phyloP scores from a whole-genome alignment of 1,140 invertebrate genomes.

The Zaprionus inermis region DNA sequence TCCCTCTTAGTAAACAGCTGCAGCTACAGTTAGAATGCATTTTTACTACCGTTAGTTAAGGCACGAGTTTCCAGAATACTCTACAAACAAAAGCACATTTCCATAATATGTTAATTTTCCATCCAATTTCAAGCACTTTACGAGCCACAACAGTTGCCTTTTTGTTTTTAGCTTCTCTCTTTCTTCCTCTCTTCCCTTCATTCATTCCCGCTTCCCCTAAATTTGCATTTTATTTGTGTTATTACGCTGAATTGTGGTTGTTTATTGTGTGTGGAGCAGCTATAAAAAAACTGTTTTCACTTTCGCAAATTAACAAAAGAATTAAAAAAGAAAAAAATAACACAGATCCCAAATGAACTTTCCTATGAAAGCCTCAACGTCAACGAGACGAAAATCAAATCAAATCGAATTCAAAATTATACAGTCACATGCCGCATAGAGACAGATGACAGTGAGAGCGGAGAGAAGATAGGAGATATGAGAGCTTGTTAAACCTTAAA shows the following conservation, averaged over 20 bases:
- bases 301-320: conserved; percentile 68
- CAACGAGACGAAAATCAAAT: not conserved
- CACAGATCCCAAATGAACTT: conserved; percentile 31
- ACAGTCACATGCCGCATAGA: conserved; percentile 28
- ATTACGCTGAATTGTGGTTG: conserved; percentile 23
- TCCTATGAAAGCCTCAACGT: conserved; percentile 24
- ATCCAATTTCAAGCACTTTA: conserved; percentile 21
- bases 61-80: conserved; percentile 20
- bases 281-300: conserved; percentile 67
- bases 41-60: conserved; percentile 25
- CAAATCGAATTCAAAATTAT: conserved; percentile 38
- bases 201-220: not conserved
- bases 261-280: conserved; percentile 6
- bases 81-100: conserved; percentile 16
- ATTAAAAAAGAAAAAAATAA: conserved; percentile 59
- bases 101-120: conserved; percentile 40
- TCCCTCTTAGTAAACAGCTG: conserved; percentile 4
- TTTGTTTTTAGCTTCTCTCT: conserved; percentile 20
- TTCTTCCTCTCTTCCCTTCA: too few species aligned
- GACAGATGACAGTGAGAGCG: too few species aligned
- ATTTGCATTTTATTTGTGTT: conserved; percentile 48
- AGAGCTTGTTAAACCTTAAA: conserved; percentile 30
- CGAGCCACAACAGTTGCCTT: conserved; percentile 25
- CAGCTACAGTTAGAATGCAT: conserved; percentile 50
- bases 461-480: too few species aligned